These are phyloP conservation scores for Aphrophora alni DNA, from an alignment of 2,888 invertebrate species.

Conservation along the genomic window DNA sequence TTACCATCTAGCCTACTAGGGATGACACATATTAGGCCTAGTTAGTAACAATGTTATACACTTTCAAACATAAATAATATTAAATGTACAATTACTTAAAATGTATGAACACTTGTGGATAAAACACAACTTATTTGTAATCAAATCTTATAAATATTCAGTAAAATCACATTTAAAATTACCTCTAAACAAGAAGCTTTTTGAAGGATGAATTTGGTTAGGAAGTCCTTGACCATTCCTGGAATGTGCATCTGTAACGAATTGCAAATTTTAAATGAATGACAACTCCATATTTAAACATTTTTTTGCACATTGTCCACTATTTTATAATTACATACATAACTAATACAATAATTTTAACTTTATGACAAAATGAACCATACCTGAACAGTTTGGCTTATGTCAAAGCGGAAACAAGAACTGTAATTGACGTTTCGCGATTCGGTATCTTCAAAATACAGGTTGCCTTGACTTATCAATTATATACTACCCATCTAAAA, in stretches of 20 bases:
- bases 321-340: not conserved
- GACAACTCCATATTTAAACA: not conserved
- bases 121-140: no score
- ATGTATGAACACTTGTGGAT: no score
- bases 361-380: not conserved
- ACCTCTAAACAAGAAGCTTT: not conserved
- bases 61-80: no score
- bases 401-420: not conserved
- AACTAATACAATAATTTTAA: no score
- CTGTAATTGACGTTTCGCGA: not conserved
- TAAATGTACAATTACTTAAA: no score
- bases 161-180: not conserved
- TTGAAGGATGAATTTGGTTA: slow-evolving; percentile 2
- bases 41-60: no score
- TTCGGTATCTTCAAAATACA: not conserved
- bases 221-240: slow-evolving; percentile 68
- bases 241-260: slow-evolving; percentile 47
- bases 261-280: slow-evolving; percentile 1
- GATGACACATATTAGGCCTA: no score
- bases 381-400: not conserved
- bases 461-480: not conserved
- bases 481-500: no score
- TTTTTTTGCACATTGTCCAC: not conserved
- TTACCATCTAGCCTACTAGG: no score
- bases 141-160: not conserved